Evolutionary conservation across 2,113 vertebrate species (phyloP), one percentile per base, ranked within the genome.

Genomic region (Rhinoptilus africanus): DNA sequence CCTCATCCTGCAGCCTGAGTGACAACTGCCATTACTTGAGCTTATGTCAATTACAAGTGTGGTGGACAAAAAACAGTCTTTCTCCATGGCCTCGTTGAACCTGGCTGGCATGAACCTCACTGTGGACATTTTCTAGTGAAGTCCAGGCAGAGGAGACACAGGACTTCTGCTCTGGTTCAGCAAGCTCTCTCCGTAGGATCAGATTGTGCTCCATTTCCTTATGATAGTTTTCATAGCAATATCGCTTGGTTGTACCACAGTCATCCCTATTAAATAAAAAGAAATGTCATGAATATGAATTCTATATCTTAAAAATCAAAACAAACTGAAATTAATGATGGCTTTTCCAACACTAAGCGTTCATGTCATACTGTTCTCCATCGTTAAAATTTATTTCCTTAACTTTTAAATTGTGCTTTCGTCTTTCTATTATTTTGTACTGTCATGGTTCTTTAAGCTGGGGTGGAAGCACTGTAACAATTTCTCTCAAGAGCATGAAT

Each of bases 21-120:
- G 39, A 34, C 59, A 39, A 8, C 23, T 6, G 26, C 45, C 22
- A 2, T 15, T 34, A 1, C 2, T 14, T 13, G 8, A 10, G 17
- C 6, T 72, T 2, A 16, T 5, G 12, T 5, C 23, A 21, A 26
- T 2, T 11, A 4, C 12, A 35, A 24, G 10, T 1, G 66, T 3
- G 30, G 14, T 9, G 56, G 59, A 19, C 30, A 45, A 30, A 2
- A 7, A 15, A 16, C 57, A 8, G 13, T 7, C 19, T 14, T 28
- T 45, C n/a, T 34, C 21, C 62, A 2, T 2, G 12, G 41, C 27
- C 30, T 20, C 56, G 12, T 21, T 56, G 35, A 41, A n/a, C 19
- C 27, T 27, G 35, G 26, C 11, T 39, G 57, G 60, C 50, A 37
- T 17, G 34, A 5, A 28, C 26, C 24, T 30, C 21, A 7, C 34